A percentile compares a stretch with the other conserved stretches of the same genome.
Evolutionary conservation across 1,140 invertebrate genomes (phyloP).

Genomic region (Trachymyrmex cornetzi): DNA sequence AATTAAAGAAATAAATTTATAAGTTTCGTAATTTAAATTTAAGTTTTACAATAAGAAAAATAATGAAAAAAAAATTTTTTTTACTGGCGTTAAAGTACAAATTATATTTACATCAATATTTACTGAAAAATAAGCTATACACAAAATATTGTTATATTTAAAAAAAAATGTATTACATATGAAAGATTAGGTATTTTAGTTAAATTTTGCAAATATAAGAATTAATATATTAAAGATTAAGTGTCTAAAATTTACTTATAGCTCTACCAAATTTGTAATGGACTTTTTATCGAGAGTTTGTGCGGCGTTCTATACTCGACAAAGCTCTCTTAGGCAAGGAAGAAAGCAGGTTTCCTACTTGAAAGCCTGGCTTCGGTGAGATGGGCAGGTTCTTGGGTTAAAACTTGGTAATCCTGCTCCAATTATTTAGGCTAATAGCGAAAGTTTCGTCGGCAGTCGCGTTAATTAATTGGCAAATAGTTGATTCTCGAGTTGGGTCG

Average conservation of each 20-base stretch:
- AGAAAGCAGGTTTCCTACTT: conserved; percentile 53
- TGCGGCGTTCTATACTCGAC: conserved; percentile 13
- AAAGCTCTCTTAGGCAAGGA: conserved; percentile 26
- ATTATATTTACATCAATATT: background rate
- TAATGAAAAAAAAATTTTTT: background rate
- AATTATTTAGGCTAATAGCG: conserved; percentile 69
- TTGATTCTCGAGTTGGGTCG: conserved; percentile 44
- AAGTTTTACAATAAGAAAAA: background rate
- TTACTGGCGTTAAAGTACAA: background rate
- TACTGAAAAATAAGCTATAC: background rate
- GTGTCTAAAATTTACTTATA: conserved; percentile 15
- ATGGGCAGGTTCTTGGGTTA: conserved; percentile 43
- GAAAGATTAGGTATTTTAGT: background rate
- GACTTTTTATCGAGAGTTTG: conserved; percentile 49
- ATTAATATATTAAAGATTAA: conserved; percentile 25
- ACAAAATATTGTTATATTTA: background rate
- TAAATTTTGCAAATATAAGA: background rate
- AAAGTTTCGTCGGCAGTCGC: conserved; percentile 65
- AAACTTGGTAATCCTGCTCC: conserved; percentile 68
- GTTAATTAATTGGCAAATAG: conserved; percentile 69
- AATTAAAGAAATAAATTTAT: background rate
- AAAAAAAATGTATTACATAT: background rate
- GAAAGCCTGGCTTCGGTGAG: conserved; percentile 35
- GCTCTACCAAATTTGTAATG: conserved; percentile 41
- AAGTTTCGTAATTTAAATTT: background rate